phyloP scores from a whole-genome alignment of 2,888 invertebrate genomes.

The Spialia ferax region DNA sequence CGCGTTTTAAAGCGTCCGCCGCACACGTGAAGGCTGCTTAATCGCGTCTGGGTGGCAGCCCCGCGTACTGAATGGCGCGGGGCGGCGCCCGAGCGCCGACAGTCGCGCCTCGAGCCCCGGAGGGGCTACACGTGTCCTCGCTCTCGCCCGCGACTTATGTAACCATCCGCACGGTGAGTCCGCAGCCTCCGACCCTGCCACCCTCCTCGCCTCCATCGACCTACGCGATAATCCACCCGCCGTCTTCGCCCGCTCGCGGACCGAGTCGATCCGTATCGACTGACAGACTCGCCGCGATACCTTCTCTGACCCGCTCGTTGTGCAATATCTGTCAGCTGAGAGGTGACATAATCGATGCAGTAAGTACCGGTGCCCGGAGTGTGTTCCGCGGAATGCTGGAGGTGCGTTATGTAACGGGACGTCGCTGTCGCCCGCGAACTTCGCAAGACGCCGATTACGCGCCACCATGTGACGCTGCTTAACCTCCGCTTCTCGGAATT shows the following conservation, averaged over 20 bases:
- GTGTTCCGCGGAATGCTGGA: conserved; percentile 65
- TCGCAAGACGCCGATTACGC: conserved; percentile 35
- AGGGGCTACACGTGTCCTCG: conserved; percentile 80
- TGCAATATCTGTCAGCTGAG: conserved; percentile 77
- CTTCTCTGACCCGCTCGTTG: conserved; percentile 57
- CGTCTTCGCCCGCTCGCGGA: conserved; percentile 49
- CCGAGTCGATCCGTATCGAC: conserved; percentile 54
- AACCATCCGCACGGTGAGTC: conserved; percentile 84
- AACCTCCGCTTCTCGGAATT: conserved; percentile 46
- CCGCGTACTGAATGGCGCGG: conserved; percentile 74
- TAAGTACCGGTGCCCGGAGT: conserved; percentile 77
- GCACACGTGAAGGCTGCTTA: conserved; percentile 78
- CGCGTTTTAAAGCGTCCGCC: conserved; percentile 49
- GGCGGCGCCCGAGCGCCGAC: conserved; percentile 67
- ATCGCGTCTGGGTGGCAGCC: conserved; percentile 72
- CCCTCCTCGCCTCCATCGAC: conserved; percentile 66
- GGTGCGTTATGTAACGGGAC: conserved; percentile 78
- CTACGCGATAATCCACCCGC: conserved; percentile 55
- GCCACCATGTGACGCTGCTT: conserved; percentile 49
- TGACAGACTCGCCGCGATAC: conserved; percentile 57
- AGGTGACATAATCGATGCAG: conserved; percentile 84
- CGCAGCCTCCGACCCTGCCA: conserved; percentile 77
- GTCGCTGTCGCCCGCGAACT: conserved; percentile 37
- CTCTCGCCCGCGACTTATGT: conserved; percentile 80
- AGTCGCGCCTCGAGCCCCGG: conserved; percentile 82